Conservation (phyloP, 2,888 invertebrate genomes). For the Oligia latruncula region DNA sequence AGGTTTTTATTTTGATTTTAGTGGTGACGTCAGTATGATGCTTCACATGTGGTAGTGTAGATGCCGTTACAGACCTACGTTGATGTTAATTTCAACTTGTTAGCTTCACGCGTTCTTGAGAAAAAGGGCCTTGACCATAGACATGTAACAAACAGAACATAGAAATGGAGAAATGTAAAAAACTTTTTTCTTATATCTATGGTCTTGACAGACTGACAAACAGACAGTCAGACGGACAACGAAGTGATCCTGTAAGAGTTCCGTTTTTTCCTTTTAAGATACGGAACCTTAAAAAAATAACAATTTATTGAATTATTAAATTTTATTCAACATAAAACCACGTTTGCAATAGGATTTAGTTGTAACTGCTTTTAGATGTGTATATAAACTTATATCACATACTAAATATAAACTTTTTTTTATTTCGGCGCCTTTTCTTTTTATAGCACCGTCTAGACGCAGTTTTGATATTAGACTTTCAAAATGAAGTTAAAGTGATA, state of each 20-base stretch:
- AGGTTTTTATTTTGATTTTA: no score
- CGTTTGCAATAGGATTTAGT: neutral
- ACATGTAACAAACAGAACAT: no score
- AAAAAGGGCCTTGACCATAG: no score
- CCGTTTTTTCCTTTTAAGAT: neutral
- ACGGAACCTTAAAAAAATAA: neutral
- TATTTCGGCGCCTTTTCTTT: slow-evolving; percentile 5
- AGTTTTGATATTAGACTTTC: slow-evolving; percentile 9
- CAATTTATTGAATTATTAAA: neutral
- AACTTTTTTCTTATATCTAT: no score
- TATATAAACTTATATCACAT: slow-evolving; percentile 6
- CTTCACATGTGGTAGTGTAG: no score
- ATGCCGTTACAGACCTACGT: no score
- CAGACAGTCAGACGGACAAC: no score
- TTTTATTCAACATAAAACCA: neutral
- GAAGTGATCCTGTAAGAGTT: neutral
- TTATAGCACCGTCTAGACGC: slow-evolving; percentile 25
- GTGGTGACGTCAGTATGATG: no score
- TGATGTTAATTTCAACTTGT: no score
- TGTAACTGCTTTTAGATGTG: neutral
- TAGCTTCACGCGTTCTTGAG: no score
- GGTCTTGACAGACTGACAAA: no score
- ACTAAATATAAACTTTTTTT: slow-evolving; percentile 15
- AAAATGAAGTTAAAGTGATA: slow-evolving; percentile 2
- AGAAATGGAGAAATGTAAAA: no score